These are phyloP conservation scores for Hyperoplus lanceolatus DNA, from an alignment of 2,797 vertebrate genomes.

Conservation along the genomic window DNA sequence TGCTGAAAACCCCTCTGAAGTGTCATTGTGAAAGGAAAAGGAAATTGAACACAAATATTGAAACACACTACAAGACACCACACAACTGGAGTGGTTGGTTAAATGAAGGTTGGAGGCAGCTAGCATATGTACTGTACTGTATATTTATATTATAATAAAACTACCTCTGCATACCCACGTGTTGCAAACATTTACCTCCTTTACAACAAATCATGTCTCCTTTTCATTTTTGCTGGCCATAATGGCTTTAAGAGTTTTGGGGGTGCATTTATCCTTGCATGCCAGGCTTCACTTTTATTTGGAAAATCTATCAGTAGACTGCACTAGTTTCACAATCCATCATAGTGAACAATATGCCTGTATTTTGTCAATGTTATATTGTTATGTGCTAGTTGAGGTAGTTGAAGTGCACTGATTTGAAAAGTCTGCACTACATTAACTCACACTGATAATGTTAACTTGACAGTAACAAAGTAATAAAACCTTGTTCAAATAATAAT, in stretches of 20 bases:
- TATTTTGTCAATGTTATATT: neutral
- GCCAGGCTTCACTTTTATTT: neutral
- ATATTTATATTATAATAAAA: neutral
- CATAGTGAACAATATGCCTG: neutral
- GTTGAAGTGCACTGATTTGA: neutral
- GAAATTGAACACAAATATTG: too few relatives aligned
- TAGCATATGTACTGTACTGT: neutral
- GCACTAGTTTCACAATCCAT: neutral
- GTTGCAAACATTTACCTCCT: neutral
- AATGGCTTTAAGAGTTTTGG: neutral
- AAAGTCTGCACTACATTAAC: neutral
- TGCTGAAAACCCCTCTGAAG: neutral
- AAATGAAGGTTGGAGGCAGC: constrained; percentile 22
- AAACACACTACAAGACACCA: constrained; percentile 10
- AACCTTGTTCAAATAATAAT: neutral
- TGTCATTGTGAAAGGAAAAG: too few relatives aligned
- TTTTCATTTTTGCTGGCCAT: neutral
- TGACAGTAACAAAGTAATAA: neutral
- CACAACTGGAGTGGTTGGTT: constrained; percentile 8
- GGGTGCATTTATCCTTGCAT: neutral
- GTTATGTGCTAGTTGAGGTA: neutral
- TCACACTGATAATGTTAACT: neutral
- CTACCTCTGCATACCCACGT: neutral
- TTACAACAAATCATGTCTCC: neutral
- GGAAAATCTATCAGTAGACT: neutral